A percentile compares a stretch with the other conserved stretches of the same genome.
phyloP scores from a whole-genome alignment of 2,797 vertebrate genomes.

The Poeciliopsis infans region DNA sequence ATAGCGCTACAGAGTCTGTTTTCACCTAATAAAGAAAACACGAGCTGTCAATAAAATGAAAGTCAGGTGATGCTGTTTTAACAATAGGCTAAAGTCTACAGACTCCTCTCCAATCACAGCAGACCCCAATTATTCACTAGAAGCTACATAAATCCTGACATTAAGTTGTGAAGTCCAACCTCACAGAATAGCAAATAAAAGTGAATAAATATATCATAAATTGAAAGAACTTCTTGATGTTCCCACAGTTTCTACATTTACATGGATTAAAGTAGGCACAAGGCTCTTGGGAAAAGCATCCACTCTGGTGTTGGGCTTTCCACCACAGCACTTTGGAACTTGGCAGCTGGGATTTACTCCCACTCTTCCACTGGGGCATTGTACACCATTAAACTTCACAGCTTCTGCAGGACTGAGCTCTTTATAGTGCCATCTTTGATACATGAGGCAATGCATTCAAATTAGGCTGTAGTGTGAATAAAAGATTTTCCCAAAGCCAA shows the following conservation, averaged over 20 bases:
- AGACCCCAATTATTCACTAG: not conserved
- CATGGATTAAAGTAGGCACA: not conserved
- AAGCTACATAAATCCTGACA: not conserved
- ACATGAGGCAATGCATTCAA: conserved; percentile 19
- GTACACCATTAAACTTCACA: conserved; percentile 24
- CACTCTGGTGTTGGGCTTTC: conserved; percentile 11
- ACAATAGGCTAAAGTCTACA: not conserved
- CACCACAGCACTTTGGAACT: conserved; percentile 13
- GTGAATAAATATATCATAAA: not conserved
- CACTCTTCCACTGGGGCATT: conserved; percentile 9
- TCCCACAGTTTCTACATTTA: not conserved
- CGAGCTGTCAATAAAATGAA: not conserved
- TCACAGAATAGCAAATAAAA: not conserved
- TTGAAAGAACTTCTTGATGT: not conserved
- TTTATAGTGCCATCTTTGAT: conserved; percentile 16
- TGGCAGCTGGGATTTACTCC: conserved; percentile 19
- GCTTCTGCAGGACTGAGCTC: conserved; percentile 9
- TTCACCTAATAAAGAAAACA: not conserved
- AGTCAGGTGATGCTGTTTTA: not conserved
- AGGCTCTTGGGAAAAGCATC: not conserved
- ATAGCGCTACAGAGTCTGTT: not conserved
- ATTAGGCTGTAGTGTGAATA: conserved; percentile 11
- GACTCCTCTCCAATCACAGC: not conserved
- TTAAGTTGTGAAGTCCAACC: not conserved
- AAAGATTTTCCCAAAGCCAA: conserved; percentile 17